Evolutionary conservation across 2,113 vertebrate genomes (phyloP).

Genomic region (Etheostoma spectabile): DNA sequence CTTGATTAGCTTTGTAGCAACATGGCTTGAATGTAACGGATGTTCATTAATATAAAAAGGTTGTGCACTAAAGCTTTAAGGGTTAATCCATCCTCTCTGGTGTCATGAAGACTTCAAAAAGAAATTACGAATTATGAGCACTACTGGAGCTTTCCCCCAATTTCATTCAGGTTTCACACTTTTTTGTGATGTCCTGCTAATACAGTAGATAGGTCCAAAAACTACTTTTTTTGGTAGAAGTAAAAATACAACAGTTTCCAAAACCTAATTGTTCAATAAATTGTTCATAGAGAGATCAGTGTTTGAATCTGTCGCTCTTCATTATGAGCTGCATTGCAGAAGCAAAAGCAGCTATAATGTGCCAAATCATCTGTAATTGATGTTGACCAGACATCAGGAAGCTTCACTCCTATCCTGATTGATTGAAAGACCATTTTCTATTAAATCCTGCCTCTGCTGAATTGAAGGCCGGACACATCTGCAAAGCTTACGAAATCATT

Average conservation of each 20-base stretch:
- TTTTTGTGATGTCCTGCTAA: background rate
- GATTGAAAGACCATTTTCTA: conserved; percentile 17
- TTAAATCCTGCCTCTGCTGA: conserved; percentile 24
- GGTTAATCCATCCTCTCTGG: background rate
- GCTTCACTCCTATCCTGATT: conserved; percentile 38
- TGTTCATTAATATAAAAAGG: no score
- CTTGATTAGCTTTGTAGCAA: no score
- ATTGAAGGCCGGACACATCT: conserved; percentile 20
- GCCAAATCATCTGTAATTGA: conserved; percentile 31
- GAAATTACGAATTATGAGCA: background rate
- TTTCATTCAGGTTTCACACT: background rate
- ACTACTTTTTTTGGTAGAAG: background rate
- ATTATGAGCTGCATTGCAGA: background rate
- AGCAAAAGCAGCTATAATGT: conserved; percentile 10
- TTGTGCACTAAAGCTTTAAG: no score
- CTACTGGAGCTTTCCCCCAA: background rate
- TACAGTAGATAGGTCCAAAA: background rate
- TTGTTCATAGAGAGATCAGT: background rate
- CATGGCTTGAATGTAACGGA: no score
- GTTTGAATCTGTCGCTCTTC: background rate
- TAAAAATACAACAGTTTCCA: no score
- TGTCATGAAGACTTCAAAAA: background rate
- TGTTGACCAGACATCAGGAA: conserved; percentile 16
- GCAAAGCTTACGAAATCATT: conserved; percentile 16
- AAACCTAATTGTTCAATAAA: background rate